Conservation (phyloP, 1,140 invertebrate genomes). For the Dryas iulia region DNA sequence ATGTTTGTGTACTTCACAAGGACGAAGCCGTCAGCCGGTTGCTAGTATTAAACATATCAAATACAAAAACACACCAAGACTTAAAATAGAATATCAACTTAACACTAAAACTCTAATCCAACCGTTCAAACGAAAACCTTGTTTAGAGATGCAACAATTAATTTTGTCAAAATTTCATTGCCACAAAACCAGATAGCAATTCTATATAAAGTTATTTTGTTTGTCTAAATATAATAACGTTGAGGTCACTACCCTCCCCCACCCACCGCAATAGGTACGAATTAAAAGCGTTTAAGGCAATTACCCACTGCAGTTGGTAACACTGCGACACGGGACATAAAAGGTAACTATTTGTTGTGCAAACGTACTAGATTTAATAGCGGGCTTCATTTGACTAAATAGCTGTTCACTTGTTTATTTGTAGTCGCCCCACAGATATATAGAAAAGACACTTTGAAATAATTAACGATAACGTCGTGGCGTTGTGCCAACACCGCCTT, state of each 20-base stretch:
- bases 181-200: not conserved
- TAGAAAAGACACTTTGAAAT: not conserved
- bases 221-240: constrained; percentile 12
- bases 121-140: too few relatives aligned
- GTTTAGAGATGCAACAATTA: too few relatives aligned
- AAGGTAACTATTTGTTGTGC: constrained; percentile 26
- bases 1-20: too few relatives aligned
- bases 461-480: not conserved
- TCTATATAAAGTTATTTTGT: not conserved
- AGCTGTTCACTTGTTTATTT: constrained; percentile 15
- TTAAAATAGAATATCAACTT: too few relatives aligned
- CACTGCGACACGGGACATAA: constrained; percentile 23
- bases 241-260: constrained; percentile 10
- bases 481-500: not conserved
- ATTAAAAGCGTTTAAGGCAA: constrained; percentile 32
- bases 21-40: too few relatives aligned
- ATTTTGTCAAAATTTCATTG: not conserved
- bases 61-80: too few relatives aligned
- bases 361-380: constrained; percentile 22
- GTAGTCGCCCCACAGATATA: not conserved
- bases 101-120: too few relatives aligned
- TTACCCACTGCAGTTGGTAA: constrained; percentile 24
- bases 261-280: constrained; percentile 13
- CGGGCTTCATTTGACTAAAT: constrained; percentile 16
- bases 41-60: too few relatives aligned